Evolutionary conservation across 1,140 invertebrate species (phyloP), one percentile per base, ranked within the genome.

Genomic region (Archivesica marissinica): DNA sequence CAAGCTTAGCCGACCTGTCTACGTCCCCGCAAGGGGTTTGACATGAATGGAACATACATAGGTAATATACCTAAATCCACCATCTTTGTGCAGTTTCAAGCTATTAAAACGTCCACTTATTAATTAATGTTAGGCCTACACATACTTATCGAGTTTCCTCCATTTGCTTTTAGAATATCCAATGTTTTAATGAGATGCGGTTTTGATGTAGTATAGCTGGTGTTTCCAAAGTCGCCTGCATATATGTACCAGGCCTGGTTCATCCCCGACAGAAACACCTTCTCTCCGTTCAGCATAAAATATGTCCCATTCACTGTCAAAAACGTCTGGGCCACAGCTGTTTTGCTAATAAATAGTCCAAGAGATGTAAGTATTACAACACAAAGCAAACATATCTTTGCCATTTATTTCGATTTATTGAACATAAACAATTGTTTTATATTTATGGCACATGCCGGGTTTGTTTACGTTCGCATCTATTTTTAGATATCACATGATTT

Each of bases 241-340:
- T 87, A 89, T 50, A 52, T 77, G 35, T 90, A 83, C 93, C 93
- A 94, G 2, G 93, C 93, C 74, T 93, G 90, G 83, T 94, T 94
- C 39, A 88, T 66, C 7, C 93, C 93, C 11, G 90, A 93, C 25
- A 94, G 87, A 87, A 93, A 94, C 20, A 94, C 92, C 61, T 90
- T 89, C 54, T 93, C 85, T 11, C 90, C 90, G 54, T 89, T 89
- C 2, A 88, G 54, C 17, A 38, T 75, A 2, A 88, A 44, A n/a
- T 81, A 59, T 39, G 30, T 70, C 35, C 74, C 87, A 15, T 25
- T 84, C 33, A 76, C 82, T 76, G 72, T 30, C 39, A 85, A 64
- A 68, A 52, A 85, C 28, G 33, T 52, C 38, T 85, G 70, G 30
- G 35, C 41, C 17, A 25, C 30, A n/a, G 15, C 2, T 17, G 41